phyloP scores from a whole-genome alignment of 2,113 vertebrate species.

The Brachypodius melanocephalos region DNA sequence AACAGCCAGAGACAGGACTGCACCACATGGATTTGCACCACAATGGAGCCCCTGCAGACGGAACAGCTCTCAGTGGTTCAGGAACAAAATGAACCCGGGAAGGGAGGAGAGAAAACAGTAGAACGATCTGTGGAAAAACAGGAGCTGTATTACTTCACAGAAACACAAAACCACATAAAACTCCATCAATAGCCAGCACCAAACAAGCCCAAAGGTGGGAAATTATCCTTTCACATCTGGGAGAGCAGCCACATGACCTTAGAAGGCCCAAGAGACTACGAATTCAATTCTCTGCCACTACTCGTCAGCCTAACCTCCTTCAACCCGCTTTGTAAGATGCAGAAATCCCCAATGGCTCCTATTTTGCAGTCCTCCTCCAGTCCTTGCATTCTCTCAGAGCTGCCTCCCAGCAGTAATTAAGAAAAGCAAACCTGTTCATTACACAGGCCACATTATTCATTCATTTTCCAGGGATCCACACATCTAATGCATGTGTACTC shows the following conservation, averaged over 20 bases:
- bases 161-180: not conserved
- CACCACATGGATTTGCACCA: accelerated
- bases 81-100: not conserved
- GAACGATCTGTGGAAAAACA: not conserved
- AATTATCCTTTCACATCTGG: not conserved
- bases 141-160: not conserved
- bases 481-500: not conserved
- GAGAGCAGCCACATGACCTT: not conserved
- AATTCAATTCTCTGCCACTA: not conserved
- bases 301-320: not conserved
- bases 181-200: not conserved
- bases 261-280: not conserved
- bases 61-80: not conserved
- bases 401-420: not conserved
- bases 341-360: not conserved
- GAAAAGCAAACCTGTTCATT: not conserved
- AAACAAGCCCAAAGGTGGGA: not conserved
- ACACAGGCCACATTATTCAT: not conserved
- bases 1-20: not conserved
- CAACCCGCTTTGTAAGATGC: accelerated
- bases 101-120: not conserved
- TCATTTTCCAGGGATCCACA: not conserved
- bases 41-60: accelerated
- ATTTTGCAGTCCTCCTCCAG: not conserved
- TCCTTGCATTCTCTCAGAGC: not conserved